A percentile compares a stretch with the other conserved stretches of the same genome.
These are phyloP conservation scores for Hydrotaea cyrtoneurina DNA, from an alignment of 2,888 invertebrate genomes.

Conservation along the genomic window DNA sequence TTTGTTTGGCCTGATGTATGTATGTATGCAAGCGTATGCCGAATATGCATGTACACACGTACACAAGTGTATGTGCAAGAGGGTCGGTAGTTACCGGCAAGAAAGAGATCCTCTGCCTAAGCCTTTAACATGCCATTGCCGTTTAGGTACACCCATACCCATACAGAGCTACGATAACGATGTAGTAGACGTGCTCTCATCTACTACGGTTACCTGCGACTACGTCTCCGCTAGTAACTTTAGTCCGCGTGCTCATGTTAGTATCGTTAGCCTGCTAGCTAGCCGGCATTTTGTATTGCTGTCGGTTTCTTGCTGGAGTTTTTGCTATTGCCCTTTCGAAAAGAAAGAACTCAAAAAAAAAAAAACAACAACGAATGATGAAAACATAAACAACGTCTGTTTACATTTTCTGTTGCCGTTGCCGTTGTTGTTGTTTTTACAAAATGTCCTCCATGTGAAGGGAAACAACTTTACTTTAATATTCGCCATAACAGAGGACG, in stretches of 20 bases:
- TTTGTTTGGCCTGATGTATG: slow-evolving; percentile 4
- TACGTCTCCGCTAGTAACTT: background rate
- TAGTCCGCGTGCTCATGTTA: background rate
- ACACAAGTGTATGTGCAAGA: no score
- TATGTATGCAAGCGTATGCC: background rate
- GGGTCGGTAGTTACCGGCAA: background rate
- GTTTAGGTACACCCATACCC: background rate
- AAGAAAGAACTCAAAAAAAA: background rate
- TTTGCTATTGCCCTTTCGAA: background rate
- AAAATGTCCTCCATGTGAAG: slow-evolving; percentile 33
- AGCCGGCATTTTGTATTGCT: slow-evolving; percentile 45
- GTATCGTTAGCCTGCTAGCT: slow-evolving; percentile 8
- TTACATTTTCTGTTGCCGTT: slow-evolving; percentile 36
- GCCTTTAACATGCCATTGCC: slow-evolving; percentile 4
- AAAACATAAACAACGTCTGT: slow-evolving; percentile 54
- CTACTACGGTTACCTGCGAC: background rate
- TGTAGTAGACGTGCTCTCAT: slow-evolving; percentile 1
- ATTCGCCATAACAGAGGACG: slow-evolving; percentile 19
- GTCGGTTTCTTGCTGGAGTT: background rate
- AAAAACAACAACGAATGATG: background rate
- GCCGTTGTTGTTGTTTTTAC: slow-evolving; percentile 16
- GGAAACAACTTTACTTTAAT: slow-evolving; percentile 33
- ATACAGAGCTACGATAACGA: no score
- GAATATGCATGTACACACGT: background rate
- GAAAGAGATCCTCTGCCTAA: background rate